These are phyloP conservation scores for Caerostris darwini DNA, from an alignment of 1,140 invertebrate genomes.

Conservation along the genomic window DNA sequence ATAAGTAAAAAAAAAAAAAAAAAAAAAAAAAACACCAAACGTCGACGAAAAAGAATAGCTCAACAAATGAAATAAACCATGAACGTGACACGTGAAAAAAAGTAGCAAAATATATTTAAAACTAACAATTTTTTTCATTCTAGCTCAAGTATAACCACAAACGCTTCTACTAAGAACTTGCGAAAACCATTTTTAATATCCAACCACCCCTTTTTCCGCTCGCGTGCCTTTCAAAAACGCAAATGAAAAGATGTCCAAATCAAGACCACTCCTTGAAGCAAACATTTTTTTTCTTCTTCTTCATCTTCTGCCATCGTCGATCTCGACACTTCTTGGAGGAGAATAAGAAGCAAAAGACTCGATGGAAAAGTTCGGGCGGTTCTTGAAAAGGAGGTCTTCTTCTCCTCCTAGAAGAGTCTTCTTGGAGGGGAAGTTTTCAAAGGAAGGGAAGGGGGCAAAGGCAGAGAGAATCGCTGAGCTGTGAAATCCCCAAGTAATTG, in stretches of 20 bases:
- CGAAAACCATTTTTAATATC: slow-evolving; percentile 49
- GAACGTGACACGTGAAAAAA: neutral
- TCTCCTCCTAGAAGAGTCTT: neutral
- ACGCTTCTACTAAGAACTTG: neutral
- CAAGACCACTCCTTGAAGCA: slow-evolving; percentile 3
- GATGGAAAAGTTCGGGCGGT: neutral
- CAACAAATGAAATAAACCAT: slow-evolving; percentile 6
- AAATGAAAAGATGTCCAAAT: slow-evolving; percentile 54
- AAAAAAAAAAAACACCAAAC: neutral
- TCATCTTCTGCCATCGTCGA: neutral
- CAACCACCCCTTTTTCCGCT: neutral
- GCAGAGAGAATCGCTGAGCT: slow-evolving; percentile 63
- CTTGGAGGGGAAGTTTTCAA: slow-evolving; percentile 57
- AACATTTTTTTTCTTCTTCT: neutral
- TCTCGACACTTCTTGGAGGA: neutral
- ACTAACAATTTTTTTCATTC: neutral
- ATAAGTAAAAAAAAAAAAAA: neutral
- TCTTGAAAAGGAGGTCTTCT: neutral
- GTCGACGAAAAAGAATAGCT: neutral
- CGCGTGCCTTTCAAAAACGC: slow-evolving; percentile 33
- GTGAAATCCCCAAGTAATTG: slow-evolving; percentile 77
- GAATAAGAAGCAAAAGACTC: neutral
- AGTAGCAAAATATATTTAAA: neutral
- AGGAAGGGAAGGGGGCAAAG: neutral
- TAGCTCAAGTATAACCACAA: neutral